Conservation (phyloP, 2,113 vertebrate species). For the Nesoenas mayeri region DNA sequence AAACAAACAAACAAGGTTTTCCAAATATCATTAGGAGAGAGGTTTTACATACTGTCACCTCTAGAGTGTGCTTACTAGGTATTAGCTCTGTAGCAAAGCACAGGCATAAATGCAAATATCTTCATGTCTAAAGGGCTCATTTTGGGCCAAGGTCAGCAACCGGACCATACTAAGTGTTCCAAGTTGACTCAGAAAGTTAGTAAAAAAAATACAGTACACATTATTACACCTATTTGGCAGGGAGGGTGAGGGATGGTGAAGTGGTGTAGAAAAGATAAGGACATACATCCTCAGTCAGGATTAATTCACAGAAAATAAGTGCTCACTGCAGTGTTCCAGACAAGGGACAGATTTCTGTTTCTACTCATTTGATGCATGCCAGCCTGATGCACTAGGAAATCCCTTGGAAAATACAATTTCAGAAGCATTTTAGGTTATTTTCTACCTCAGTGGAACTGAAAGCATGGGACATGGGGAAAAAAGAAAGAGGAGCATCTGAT, state of each 20-base stretch:
- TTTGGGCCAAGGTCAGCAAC: neutral
- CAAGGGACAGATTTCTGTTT: slow-evolving; percentile 35
- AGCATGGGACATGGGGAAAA: neutral
- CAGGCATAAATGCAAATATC: neutral
- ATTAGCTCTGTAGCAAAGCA: neutral
- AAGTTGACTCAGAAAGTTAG: neutral
- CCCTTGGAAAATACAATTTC: slow-evolving; percentile 58
- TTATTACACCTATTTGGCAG: neutral
- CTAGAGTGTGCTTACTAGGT: neutral
- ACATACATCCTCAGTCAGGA: neutral
- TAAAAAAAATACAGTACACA: neutral
- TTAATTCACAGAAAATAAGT: slow-evolving; percentile 7
- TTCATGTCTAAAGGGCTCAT: neutral
- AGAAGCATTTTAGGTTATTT: slow-evolving; percentile 50
- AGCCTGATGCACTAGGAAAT: slow-evolving; percentile 11
- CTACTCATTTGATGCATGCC: neutral
- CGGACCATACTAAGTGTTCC: neutral
- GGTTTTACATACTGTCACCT: neutral
- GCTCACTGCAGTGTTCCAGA: neutral
- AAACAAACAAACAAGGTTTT: neutral
- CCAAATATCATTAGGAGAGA: neutral
- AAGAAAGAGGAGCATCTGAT: neutral
- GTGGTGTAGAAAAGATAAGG: neutral
- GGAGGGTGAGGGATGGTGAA: no score
- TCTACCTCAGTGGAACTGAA: slow-evolving; percentile 31